Evolutionary conservation across 2,888 invertebrate species (phyloP), one percentile per base, ranked within the genome.

Genomic region (Zygogramma bicolorata): DNA sequence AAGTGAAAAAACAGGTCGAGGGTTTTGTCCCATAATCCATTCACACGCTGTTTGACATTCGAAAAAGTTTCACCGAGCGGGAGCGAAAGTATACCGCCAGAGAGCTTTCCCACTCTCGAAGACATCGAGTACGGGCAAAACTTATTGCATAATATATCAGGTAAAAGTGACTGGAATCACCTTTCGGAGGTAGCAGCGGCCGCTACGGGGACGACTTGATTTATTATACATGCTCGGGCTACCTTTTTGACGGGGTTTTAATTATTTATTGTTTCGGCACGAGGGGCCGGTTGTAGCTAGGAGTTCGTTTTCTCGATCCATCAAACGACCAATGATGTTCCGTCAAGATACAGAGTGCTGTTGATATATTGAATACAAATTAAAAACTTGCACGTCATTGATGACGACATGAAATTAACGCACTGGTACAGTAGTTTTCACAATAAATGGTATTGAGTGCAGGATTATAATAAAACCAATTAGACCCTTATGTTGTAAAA

Each of bases 61-160:
- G 13, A 53, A 53, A 22, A 53, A 27, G 53, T 53, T 53, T n/a
- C 27, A 25, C 53, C 13, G 7, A 53, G n/a, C 25, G 5, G 1
- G 25, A 27, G 15, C 13, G 53, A 53, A 27, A 53, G 27, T 53
- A 15, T 25, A 53, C 27, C 10, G 15, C 13, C 5, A 53, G 53
- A 6, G 53, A 13, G 25, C 20, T n/a, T 27, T 27, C 27, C 25
- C 25, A 53, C 27, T 53, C 53, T 25, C 53, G 46, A n/a, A 53
- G 27, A 53, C 27, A 53, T 53, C 53, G 27, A 53, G 15, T 53
- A 20, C 53, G 53, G 13, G 53, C 53, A 53, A 53, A 53, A 53
- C 53, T 53, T 53, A 53, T 53, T 53, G 53, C 53, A 53, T 53
- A 53, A 53, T 53, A 27, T 53, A 53, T 53, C 27, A 53, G 53